These are phyloP conservation scores for Rachycentron canadum DNA, from an alignment of 2,797 vertebrate genomes.

Conservation along the genomic window DNA sequence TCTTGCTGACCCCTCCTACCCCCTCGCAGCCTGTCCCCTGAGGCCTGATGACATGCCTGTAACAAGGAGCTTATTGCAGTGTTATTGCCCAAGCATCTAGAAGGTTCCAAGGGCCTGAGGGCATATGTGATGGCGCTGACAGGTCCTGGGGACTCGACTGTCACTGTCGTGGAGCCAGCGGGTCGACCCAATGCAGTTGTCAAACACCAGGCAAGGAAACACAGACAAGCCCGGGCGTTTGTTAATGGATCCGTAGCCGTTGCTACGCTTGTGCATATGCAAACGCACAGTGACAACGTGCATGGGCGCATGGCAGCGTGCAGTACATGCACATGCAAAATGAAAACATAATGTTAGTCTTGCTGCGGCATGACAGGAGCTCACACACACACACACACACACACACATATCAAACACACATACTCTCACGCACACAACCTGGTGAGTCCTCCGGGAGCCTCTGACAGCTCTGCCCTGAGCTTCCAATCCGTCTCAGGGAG, in stretches of 20 bases:
- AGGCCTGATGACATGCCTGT: conserved; percentile 61
- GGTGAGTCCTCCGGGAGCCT: conserved; percentile 61
- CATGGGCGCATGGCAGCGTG: not conserved
- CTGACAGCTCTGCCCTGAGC: conserved; percentile 78
- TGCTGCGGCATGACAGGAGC: conserved; percentile 27
- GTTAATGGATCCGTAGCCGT: conserved; percentile 26
- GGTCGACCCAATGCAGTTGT: conserved; percentile 59
- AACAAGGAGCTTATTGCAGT: conserved; percentile 76
- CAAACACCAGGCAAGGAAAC: conserved; percentile 35
- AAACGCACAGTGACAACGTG: not conserved
- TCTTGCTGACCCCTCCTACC: conserved; percentile 59
- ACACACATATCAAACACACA: not conserved
- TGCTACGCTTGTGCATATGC: conserved; percentile 15
- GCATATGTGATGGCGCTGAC: conserved; percentile 71
- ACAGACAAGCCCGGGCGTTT: not conserved
- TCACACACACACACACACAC: conserved; percentile 6
- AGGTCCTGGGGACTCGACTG: conserved; percentile 69
- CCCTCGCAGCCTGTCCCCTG: conserved; percentile 44
- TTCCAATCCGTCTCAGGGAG: conserved; percentile 77
- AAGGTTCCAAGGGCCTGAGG: conserved; percentile 63
- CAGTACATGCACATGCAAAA: conserved; percentile 48
- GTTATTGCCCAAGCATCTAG: conserved; percentile 70
- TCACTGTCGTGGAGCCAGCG: conserved; percentile 63
- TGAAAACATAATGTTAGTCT: conserved; percentile 62
- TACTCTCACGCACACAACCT: conserved; percentile 42